Conservation (phyloP, 2,113 vertebrate species). For the Condylura cristata region DNA sequence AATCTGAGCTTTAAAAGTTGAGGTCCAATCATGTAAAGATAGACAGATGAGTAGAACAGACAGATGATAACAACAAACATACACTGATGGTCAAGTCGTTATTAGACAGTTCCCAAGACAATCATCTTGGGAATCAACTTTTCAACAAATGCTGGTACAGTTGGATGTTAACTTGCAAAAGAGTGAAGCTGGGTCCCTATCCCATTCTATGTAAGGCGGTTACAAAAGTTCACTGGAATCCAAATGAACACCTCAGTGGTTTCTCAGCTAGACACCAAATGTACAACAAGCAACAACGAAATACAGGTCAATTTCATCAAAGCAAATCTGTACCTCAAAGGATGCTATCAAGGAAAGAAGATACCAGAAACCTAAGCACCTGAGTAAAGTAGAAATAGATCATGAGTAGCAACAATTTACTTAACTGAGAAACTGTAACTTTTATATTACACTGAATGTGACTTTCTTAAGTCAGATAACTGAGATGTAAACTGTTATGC, state of each 20-base stretch:
- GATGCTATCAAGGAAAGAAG: not conserved
- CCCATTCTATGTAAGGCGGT: too few species aligned
- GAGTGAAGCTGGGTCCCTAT: not conserved
- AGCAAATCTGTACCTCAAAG: not conserved
- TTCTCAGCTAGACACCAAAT: not conserved
- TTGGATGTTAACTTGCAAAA: not conserved
- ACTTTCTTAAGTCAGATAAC: not conserved
- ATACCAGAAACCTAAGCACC: not conserved
- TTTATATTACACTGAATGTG: not conserved
- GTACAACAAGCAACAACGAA: not conserved
- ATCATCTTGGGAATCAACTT: not conserved
- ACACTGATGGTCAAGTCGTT: not conserved
- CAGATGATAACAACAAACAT: not conserved
- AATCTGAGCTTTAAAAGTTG: not conserved
- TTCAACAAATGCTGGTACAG: not conserved
- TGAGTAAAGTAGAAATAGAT: not conserved
- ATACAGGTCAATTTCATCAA: not conserved
- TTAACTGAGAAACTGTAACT: not conserved
- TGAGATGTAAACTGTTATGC: not conserved
- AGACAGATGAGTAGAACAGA: not conserved
- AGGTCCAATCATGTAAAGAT: not conserved
- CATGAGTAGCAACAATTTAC: not conserved
- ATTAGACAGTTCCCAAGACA: not conserved
- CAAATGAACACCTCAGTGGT: too few species aligned
- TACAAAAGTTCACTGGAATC: not conserved